Evolutionary conservation across 2,888 invertebrate genomes (phyloP).

Genomic region (Dichetophora obliterata): DNA sequence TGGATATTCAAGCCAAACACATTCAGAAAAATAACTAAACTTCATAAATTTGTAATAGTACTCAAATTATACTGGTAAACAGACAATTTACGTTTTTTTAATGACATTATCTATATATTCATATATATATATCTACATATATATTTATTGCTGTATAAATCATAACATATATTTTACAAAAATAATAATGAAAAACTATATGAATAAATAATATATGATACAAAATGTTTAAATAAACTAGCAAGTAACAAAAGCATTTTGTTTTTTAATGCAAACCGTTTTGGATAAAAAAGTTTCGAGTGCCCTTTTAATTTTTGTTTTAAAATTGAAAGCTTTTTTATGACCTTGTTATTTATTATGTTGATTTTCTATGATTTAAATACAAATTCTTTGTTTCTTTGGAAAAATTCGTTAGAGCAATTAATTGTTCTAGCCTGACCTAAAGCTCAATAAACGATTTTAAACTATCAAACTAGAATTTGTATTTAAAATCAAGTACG

Average conservation of each 20-base stretch:
- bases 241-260: neutral
- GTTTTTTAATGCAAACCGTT: neutral
- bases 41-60: neutral
- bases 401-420: too few species aligned
- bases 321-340: too few species aligned
- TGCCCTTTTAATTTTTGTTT: neutral
- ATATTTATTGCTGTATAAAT: slow-evolving; percentile 14
- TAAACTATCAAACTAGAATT: too few species aligned
- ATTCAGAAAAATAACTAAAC: neutral
- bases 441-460: too few species aligned
- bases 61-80: neutral
- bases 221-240: slow-evolving; percentile 28
- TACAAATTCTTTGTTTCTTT: too few species aligned
- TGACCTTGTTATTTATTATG: too few species aligned
- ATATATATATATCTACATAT: neutral
- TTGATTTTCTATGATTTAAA: too few species aligned
- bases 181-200: neutral
- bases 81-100: slow-evolving; percentile 11
- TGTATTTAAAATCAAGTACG: too few species aligned
- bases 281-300: too few species aligned
- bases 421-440: too few species aligned
- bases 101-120: neutral
- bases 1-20: neutral
- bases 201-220: slow-evolving; percentile 17
- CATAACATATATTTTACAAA: slow-evolving; percentile 1